Conservation (phyloP, 2,888 invertebrate genomes). For the Aphidoletes aphidimyza region DNA sequence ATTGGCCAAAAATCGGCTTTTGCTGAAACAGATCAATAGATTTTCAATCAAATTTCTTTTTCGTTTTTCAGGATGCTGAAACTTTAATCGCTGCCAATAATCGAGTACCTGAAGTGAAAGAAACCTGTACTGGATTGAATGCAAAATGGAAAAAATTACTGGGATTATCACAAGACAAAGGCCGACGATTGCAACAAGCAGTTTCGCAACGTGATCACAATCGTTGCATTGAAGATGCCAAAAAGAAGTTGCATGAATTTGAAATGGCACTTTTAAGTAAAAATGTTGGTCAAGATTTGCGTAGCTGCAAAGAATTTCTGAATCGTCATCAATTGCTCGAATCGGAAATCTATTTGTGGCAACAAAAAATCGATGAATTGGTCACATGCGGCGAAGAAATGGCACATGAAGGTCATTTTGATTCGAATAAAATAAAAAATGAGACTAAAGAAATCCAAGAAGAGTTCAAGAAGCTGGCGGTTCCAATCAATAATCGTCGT, state of each 20-base stretch:
- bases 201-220: constrained; percentile 82
- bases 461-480: constrained; percentile 76
- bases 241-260: constrained; percentile 86
- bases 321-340: constrained; percentile 91
- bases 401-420: constrained; percentile 94
- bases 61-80: constrained; percentile 73
- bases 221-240: constrained; percentile 88
- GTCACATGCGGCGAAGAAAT: constrained; percentile 86
- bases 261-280: constrained; percentile 80
- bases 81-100: constrained; percentile 77
- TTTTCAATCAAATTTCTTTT: background rate
- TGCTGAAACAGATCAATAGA: too few relatives aligned
- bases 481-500: constrained; percentile 77
- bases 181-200: constrained; percentile 88
- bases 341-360: constrained; percentile 85
- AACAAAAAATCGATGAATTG: constrained; percentile 81
- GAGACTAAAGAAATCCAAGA: constrained; percentile 80
- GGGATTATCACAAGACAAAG: constrained; percentile 72
- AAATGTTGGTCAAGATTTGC: constrained; percentile 87
- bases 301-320: constrained; percentile 90
- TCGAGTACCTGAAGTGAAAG: constrained; percentile 76
- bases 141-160: constrained; percentile 81
- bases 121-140: constrained; percentile 76
- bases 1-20: too few relatives aligned
- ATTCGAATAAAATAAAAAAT: constrained; percentile 84